These are phyloP conservation scores for Osmerus eperlanus DNA, from an alignment of 2,113 vertebrate species.

Conservation along the genomic window DNA sequence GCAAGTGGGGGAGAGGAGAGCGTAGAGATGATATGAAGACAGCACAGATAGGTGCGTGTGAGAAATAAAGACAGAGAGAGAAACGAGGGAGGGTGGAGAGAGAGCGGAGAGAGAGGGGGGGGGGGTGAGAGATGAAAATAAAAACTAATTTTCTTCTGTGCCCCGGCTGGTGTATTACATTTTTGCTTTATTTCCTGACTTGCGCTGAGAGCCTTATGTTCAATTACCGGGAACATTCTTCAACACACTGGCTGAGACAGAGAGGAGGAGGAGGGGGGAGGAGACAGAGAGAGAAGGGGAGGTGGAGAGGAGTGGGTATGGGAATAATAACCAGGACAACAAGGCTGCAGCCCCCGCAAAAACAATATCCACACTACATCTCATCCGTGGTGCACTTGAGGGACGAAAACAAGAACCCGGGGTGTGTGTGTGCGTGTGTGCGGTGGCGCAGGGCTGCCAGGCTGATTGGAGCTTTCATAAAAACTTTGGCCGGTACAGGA, in stretches of 20 bases:
- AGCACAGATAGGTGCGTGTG: not conserved
- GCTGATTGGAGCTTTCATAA: conserved; percentile 36
- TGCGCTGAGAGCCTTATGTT: conserved; percentile 65
- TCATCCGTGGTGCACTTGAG: conserved; percentile 43
- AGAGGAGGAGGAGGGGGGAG: not conserved
- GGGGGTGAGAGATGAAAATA: conserved; percentile 35
- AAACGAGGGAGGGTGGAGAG: not conserved
- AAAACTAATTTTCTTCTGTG: conserved; percentile 49
- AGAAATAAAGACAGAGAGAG: not conserved
- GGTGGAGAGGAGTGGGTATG: not conserved
- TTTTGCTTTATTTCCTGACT: conserved; percentile 59
- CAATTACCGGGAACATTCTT: conserved; percentile 72
- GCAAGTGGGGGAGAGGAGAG: not conserved
- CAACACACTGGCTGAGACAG: conserved; percentile 5
- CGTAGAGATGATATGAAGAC: not conserved
- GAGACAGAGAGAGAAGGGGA: conserved; percentile 2
- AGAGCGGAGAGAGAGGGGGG: not conserved
- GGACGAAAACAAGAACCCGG: conserved; percentile 50
- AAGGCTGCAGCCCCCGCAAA: conserved; percentile 31
- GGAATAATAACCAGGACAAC: conserved; percentile 24
- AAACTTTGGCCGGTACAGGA: conserved; percentile 29
- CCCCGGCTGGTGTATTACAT: conserved; percentile 55
- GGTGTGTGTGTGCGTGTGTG: not conserved
- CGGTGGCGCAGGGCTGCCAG: conserved; percentile 1
- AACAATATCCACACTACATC: conserved; percentile 59